Percentiles rank a stretch among this genome's conserved stretches.
Conservation (phyloP, 92 coral and sea anemone species). For the Epizoanthus illoricatus region DNA sequence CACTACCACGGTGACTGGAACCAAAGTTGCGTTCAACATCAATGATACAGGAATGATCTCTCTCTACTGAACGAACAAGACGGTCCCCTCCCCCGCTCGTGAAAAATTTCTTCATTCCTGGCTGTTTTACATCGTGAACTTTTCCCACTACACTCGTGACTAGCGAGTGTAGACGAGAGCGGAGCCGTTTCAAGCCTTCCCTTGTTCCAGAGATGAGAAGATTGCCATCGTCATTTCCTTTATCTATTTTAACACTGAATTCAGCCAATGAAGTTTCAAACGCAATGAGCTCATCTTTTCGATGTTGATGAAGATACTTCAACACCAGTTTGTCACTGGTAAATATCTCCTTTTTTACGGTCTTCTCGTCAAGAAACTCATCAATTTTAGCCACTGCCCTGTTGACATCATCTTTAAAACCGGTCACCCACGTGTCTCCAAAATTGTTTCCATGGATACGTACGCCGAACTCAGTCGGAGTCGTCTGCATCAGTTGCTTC, state of each 20-base stretch:
- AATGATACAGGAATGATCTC: no score
- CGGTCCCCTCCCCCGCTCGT: constrained; percentile 53
- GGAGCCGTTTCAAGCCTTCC: no score
- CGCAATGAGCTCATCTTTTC: constrained; percentile 49
- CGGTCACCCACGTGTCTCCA: constrained; percentile 8
- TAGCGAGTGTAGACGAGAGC: constrained; percentile 28
- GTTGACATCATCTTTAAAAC: constrained; percentile 49
- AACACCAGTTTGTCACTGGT: constrained; percentile 47
- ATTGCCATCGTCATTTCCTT: no score
- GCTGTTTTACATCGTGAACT: constrained; percentile 38
- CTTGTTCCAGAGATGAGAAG: no score
- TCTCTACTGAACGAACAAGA: no score
- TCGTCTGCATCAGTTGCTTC: constrained; percentile 51
- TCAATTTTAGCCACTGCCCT: constrained; percentile 49
- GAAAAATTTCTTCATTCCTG: constrained; percentile 61
- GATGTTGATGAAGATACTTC: constrained; percentile 56
- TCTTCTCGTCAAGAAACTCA: constrained; percentile 32
- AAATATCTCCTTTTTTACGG: no score
- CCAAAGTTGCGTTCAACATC: constrained; percentile 4
- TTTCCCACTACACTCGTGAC: constrained; percentile 15
- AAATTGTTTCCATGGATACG: constrained; percentile 44
- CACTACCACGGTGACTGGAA: neutral
- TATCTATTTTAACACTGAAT: no score
- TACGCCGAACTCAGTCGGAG: constrained; percentile 31
- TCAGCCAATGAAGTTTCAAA: constrained; percentile 47